Conservation (phyloP, 1,140 invertebrate species). For the Eciton burchellii region DNA sequence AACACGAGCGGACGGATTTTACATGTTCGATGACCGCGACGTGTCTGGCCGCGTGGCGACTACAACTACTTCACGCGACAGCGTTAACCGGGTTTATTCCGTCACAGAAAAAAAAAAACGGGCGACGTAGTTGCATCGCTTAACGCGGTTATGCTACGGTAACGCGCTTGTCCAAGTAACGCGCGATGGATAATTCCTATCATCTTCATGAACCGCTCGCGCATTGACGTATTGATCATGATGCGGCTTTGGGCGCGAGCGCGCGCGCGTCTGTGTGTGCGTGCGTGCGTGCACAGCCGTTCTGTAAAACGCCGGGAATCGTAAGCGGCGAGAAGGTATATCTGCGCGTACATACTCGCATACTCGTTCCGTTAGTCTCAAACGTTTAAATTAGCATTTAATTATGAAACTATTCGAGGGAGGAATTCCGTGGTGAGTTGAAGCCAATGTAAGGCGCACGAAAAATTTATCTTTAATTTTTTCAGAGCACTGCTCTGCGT, state of each 20-base stretch:
- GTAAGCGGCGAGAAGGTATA: no score
- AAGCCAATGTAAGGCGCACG: no score
- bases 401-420: not conserved
- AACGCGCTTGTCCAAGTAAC: constrained; percentile 40
- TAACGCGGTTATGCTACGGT: constrained; percentile 17
- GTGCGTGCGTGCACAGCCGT: constrained; percentile 7
- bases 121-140: constrained; percentile 3
- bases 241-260: constrained; percentile 4
- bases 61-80: constrained; percentile 14
- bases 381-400: constrained; percentile 1
- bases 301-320: constrained; percentile 12
- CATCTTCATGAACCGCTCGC: constrained; percentile 41
- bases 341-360: not conserved
- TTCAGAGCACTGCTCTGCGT: no score
- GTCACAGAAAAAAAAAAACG: constrained; percentile 9
- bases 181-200: constrained; percentile 44
- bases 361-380: not conserved
- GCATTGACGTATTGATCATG: constrained; percentile 52
- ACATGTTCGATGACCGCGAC: constrained; percentile 9
- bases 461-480: no score
- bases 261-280: no score
- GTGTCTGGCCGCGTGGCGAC: not conserved
- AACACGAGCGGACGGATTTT: not conserved
- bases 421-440: not conserved
- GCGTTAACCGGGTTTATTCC: constrained; percentile 16